These are phyloP conservation scores for Schlechtendalia chinensis DNA, from an alignment of 1,140 invertebrate genomes.

Conservation along the genomic window DNA sequence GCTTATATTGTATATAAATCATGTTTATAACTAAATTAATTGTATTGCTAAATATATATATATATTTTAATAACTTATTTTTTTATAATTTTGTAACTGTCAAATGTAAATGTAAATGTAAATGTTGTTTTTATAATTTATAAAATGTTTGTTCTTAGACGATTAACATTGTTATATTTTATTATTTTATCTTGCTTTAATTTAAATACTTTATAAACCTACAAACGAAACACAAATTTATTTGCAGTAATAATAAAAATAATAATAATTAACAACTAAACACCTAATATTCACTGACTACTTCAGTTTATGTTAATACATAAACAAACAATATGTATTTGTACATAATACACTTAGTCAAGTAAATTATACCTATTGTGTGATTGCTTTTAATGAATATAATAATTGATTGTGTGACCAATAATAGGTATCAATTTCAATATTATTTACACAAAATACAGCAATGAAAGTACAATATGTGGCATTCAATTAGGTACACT, in stretches of 20 bases:
- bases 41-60: too few species aligned
- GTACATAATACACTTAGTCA: neutral
- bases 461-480: conserved; percentile 11
- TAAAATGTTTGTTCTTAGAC: neutral
- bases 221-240: conserved; percentile 4
- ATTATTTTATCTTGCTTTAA: neutral
- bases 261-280: neutral
- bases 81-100: too few species aligned
- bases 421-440: neutral
- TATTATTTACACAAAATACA: conserved; percentile 36
- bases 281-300: neutral
- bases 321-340: neutral
- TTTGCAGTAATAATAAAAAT: neutral
- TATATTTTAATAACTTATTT: too few species aligned
- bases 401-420: neutral
- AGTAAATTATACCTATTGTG: conserved; percentile 1
- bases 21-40: too few species aligned
- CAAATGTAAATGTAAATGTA: too few species aligned
- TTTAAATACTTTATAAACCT: neutral
- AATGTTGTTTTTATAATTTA: too few species aligned
- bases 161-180: neutral
- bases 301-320: too few species aligned
- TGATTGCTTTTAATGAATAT: neutral
- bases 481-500: conserved; percentile 18
- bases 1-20: too few species aligned